These are phyloP conservation scores for Sericinus montela DNA, from an alignment of 2,888 invertebrate genomes.

Conservation along the genomic window DNA sequence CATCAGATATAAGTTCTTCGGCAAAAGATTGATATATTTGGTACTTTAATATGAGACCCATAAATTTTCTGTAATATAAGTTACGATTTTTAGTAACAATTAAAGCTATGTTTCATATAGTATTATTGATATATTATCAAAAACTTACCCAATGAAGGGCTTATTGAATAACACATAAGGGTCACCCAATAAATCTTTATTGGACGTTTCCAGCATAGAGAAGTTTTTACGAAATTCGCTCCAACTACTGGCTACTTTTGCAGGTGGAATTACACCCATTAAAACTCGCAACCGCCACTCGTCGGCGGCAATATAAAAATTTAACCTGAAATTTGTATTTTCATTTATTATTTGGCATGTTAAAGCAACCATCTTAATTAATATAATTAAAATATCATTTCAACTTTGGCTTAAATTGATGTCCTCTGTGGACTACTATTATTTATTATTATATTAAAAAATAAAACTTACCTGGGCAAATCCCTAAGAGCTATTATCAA, in stretches of 20 bases:
- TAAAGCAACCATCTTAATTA: too few species aligned
- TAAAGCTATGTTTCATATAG: neutral
- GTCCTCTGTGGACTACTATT: too few species aligned
- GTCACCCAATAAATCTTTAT: slow-evolving; percentile 73
- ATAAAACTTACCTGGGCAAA: slow-evolving; percentile 75
- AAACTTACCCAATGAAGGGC: slow-evolving; percentile 74
- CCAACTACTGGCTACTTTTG: slow-evolving; percentile 67
- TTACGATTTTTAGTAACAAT: neutral
- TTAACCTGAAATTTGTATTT: slow-evolving; percentile 53
- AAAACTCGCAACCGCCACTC: slow-evolving; percentile 75
- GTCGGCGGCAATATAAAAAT: slow-evolving; percentile 77
- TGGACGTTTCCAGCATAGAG: slow-evolving; percentile 60
- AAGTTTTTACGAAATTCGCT: slow-evolving; percentile 69
- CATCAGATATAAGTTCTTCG: slow-evolving; percentile 63
- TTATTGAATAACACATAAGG: slow-evolving; percentile 71
- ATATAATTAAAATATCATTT: too few species aligned
- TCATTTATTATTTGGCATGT: too few species aligned
- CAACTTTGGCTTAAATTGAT: too few species aligned
- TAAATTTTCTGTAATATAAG: slow-evolving; percentile 70
- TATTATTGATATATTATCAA: neutral
- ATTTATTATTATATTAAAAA: too few species aligned
- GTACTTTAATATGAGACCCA: slow-evolving; percentile 77
- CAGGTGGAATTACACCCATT: slow-evolving; percentile 50
- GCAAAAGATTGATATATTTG: slow-evolving; percentile 76
- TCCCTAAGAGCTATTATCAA: slow-evolving; percentile 75